These are phyloP conservation scores for Iselma pallidipennis DNA, from an alignment of 2,888 invertebrate genomes.

Conservation along the genomic window DNA sequence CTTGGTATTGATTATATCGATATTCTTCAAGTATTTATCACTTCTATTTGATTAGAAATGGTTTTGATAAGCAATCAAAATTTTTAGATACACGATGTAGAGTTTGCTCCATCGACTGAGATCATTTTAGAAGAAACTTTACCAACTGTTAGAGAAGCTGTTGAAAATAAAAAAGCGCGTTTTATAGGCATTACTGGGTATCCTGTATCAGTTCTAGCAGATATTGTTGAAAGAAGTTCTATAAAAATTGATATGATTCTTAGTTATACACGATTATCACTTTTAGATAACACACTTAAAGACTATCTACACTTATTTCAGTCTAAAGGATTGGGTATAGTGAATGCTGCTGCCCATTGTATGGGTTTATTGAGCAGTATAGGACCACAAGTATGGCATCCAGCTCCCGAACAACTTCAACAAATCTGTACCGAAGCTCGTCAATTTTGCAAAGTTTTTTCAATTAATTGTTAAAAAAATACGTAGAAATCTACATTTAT, in stretches of 20 bases:
- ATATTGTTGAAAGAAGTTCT: conserved; percentile 67
- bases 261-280: conserved; percentile 78
- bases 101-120: conserved; percentile 78
- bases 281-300: conserved; percentile 77
- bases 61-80: conserved; percentile 1
- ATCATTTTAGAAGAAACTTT: conserved; percentile 83
- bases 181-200: conserved; percentile 90
- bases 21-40: conserved; percentile 73
- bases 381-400: conserved; percentile 82
- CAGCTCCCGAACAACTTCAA: conserved; percentile 68
- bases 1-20: conserved; percentile 85
- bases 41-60: not conserved
- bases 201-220: conserved; percentile 75
- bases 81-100: conserved; percentile 87
- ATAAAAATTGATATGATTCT: conserved; percentile 70
- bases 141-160: conserved; percentile 76
- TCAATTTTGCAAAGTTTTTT: conserved; percentile 67
- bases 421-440: conserved; percentile 65
- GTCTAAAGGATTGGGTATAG: conserved; percentile 74
- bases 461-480: not conserved
- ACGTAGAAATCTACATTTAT: conserved; percentile 13
- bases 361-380: conserved; percentile 80
- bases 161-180: conserved; percentile 71
- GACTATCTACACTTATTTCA: conserved; percentile 76
- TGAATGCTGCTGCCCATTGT: conserved; percentile 81